These are phyloP conservation scores for Petrocephalus zakoni DNA, from an alignment of 2,113 vertebrate species.

Conservation along the genomic window DNA sequence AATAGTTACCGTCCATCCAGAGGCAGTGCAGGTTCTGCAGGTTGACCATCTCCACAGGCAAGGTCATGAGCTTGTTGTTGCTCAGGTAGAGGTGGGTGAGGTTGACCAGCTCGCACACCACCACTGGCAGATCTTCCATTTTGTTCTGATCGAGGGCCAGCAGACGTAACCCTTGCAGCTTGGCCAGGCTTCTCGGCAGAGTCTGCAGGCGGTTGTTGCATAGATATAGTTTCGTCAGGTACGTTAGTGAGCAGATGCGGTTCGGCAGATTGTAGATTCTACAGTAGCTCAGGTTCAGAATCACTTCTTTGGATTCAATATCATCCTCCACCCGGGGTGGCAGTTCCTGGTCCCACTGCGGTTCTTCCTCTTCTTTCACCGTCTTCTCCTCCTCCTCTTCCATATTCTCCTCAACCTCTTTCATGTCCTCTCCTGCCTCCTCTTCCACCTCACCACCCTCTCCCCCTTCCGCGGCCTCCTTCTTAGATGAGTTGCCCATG, in stretches of 20 bases:
- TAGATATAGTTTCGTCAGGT: constrained; percentile 81
- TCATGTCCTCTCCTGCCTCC: constrained; percentile 33
- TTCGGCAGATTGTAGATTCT: constrained; percentile 65
- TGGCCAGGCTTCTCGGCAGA: constrained; percentile 67
- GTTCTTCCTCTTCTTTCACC: constrained; percentile 45
- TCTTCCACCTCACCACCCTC: constrained; percentile 44
- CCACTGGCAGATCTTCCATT: constrained; percentile 79
- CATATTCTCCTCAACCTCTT: constrained; percentile 45
- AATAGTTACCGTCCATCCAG: constrained; percentile 88
- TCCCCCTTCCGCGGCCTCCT: constrained; percentile 33
- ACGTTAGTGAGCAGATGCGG: constrained; percentile 62
- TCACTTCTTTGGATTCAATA: constrained; percentile 71
- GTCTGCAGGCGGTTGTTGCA: constrained; percentile 74
- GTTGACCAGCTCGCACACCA: constrained; percentile 72
- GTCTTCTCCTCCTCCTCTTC: constrained; percentile 50
- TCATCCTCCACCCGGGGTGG: constrained; percentile 74
- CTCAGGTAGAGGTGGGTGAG: constrained; percentile 87
- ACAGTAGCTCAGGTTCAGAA: constrained; percentile 72
- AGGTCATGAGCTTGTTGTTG: constrained; percentile 76
- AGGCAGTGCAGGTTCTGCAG: constrained; percentile 82
- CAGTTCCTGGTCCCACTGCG: constrained; percentile 61
- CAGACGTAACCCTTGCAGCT: constrained; percentile 72
- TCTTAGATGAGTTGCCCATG: background rate
- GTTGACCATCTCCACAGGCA: constrained; percentile 71
- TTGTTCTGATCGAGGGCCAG: constrained; percentile 89